Conservation (phyloP, 2,888 invertebrate genomes). For the Macrosiphum euphorbiae region DNA sequence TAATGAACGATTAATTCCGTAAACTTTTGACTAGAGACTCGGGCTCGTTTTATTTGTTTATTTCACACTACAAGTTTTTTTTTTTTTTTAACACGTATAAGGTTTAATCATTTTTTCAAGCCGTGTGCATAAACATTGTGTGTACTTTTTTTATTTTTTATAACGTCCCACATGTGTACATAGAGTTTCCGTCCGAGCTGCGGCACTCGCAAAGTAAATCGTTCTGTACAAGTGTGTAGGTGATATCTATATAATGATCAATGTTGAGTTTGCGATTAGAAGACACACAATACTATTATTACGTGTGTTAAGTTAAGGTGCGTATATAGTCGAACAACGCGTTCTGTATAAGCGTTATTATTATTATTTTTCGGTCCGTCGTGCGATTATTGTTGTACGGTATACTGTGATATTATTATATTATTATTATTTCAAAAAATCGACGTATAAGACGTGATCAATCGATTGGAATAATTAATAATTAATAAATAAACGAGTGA, state of each 20-base stretch:
- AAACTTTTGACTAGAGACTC: background rate
- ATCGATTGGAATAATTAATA: background rate
- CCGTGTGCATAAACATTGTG: background rate
- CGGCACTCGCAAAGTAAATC: constrained; percentile 6
- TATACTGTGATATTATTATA: background rate
- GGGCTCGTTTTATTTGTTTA: constrained; percentile 36
- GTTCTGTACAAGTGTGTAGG: constrained; percentile 8
- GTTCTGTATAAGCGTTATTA: too few relatives aligned
- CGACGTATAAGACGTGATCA: background rate
- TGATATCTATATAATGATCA: background rate
- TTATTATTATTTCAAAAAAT: background rate
- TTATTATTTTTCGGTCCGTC: too few relatives aligned
- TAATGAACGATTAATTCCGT: background rate
- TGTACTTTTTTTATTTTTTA: background rate
- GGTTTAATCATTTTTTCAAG: constrained; percentile 30
- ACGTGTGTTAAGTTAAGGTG: background rate
- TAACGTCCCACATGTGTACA: constrained; percentile 32
- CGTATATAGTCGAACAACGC: too few relatives aligned
- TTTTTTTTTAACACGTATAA: background rate
- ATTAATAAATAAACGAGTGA: background rate
- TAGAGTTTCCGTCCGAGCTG: constrained; percentile 25
- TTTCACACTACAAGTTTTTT: constrained; percentile 23
- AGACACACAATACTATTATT: background rate
- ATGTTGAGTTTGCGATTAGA: background rate
- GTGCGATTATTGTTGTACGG: background rate